Evolutionary conservation across 1,140 invertebrate species (phyloP).

Genomic region (Drosophila kanapiae): DNA sequence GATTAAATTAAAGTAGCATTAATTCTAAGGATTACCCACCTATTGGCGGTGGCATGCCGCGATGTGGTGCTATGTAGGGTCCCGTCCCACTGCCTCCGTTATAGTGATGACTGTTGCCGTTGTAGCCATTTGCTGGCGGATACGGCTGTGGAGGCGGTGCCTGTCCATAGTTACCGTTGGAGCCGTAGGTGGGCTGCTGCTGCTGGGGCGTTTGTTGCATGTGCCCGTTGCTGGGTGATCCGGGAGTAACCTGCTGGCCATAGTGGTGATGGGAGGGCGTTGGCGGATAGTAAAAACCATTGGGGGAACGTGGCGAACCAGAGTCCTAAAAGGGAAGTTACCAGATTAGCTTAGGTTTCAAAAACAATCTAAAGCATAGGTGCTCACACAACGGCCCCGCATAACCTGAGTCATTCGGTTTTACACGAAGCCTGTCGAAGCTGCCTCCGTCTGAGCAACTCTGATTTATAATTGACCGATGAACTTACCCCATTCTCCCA

Average conservation of each 20-base stretch:
- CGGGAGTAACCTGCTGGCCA: constrained; percentile 74
- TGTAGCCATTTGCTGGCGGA: constrained; percentile 73
- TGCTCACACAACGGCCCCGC: too few species aligned
- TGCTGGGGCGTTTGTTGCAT: constrained; percentile 59
- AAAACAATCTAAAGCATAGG: background rate
- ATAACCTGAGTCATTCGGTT: too few species aligned
- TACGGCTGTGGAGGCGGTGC: constrained; percentile 62
- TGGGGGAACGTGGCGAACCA: constrained; percentile 81
- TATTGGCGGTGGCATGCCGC: constrained; percentile 85
- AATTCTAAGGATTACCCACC: constrained; percentile 42
- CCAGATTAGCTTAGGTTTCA: background rate
- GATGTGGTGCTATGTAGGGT: constrained; percentile 86
- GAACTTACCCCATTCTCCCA: constrained; percentile 84
- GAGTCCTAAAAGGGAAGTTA: constrained; percentile 65
- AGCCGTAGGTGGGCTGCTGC: constrained; percentile 69
- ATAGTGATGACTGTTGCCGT: constrained; percentile 80
- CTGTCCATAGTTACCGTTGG: constrained; percentile 73
- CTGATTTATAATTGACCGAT: too few species aligned
- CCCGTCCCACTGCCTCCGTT: constrained; percentile 80
- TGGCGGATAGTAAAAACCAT: constrained; percentile 83
- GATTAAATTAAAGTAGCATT: background rate
- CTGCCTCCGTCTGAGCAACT: background rate
- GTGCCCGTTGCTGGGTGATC: constrained; percentile 64
- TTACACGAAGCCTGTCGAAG: background rate
- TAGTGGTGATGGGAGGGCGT: constrained; percentile 86